Percentiles rank a stretch among this genome's conserved stretches.
Conservation (phyloP, 2,888 invertebrate genomes). For the Xylota sylvarum region DNA sequence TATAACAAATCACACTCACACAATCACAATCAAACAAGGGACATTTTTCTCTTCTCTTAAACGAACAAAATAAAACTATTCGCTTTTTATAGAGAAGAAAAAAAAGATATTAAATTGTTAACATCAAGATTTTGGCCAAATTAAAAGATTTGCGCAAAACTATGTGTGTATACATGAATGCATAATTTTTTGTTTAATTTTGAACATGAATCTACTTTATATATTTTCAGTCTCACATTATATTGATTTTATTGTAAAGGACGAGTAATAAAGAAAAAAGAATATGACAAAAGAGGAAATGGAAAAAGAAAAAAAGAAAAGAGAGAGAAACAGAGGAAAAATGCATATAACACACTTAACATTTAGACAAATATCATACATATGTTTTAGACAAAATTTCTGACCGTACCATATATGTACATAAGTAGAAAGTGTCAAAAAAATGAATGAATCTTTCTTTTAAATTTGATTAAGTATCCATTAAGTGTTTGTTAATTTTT, state of each 20-base stretch:
- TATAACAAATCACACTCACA: slow-evolving; percentile 43
- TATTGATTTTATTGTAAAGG: slow-evolving; percentile 7
- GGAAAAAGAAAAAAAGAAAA: background rate
- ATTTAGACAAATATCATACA: slow-evolving; percentile 62
- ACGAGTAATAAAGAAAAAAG: slow-evolving; percentile 7
- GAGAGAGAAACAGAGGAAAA: background rate
- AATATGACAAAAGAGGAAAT: background rate
- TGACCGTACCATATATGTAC: background rate
- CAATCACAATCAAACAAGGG: slow-evolving; percentile 64
- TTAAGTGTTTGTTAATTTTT: slow-evolving; percentile 48
- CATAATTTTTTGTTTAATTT: slow-evolving; percentile 1
- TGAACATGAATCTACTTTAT: slow-evolving; percentile 40
- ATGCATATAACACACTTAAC: slow-evolving; percentile 30
- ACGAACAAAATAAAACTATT: slow-evolving; percentile 31
- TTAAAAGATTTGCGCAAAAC: slow-evolving; percentile 1
- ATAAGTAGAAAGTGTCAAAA: slow-evolving; percentile 16
- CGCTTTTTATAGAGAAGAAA: slow-evolving; percentile 25
- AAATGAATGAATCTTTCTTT: background rate
- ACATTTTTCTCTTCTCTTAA: slow-evolving; percentile 7
- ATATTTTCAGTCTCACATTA: slow-evolving; percentile 64
- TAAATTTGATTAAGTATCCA: slow-evolving; percentile 56
- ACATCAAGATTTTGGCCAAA: slow-evolving; percentile 42
- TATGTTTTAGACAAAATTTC: slow-evolving; percentile 48
- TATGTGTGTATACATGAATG: background rate
- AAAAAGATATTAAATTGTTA: background rate